These are phyloP conservation scores for Agrilus planipennis DNA, from an alignment of 1,140 invertebrate species.

Conservation along the genomic window DNA sequence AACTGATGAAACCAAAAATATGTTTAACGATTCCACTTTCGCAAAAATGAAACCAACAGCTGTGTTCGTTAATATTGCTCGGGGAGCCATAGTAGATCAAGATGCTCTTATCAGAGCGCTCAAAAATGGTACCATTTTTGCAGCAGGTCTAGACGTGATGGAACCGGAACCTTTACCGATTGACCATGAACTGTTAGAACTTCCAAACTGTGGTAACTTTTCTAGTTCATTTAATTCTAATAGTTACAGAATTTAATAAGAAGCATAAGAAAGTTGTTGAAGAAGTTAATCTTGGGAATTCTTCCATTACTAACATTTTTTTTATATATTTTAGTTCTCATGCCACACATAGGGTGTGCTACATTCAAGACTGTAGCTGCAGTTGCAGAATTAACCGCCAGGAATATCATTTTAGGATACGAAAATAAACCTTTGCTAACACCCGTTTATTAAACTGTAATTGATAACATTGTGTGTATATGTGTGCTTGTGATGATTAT, in stretches of 20 bases:
- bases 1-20: constrained; percentile 58
- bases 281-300: too few relatives aligned
- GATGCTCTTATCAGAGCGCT: constrained; percentile 66
- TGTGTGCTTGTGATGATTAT: too few relatives aligned
- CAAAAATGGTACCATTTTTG: constrained; percentile 56
- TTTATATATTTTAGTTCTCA: constrained; percentile 57
- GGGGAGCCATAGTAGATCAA: constrained; percentile 73
- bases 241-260: too few relatives aligned
- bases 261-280: too few relatives aligned
- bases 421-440: constrained; percentile 53
- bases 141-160: constrained; percentile 87
- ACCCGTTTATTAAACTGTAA: constrained; percentile 29
- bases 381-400: constrained; percentile 65
- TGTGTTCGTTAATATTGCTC: constrained; percentile 76
- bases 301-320: too few relatives aligned
- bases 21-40: constrained; percentile 66
- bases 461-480: too few relatives aligned
- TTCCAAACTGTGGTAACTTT: constrained; percentile 69
- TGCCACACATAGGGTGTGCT: constrained; percentile 79
- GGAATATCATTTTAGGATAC: constrained; percentile 67
- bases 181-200: constrained; percentile 61
- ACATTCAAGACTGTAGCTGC: constrained; percentile 58
- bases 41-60: constrained; percentile 71
- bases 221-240: too few relatives aligned
- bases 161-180: constrained; percentile 83